Base-by-base conservation (phyloP, 2,113 vertebrate genomes). In the Pedionomus torquatus region DNA sequence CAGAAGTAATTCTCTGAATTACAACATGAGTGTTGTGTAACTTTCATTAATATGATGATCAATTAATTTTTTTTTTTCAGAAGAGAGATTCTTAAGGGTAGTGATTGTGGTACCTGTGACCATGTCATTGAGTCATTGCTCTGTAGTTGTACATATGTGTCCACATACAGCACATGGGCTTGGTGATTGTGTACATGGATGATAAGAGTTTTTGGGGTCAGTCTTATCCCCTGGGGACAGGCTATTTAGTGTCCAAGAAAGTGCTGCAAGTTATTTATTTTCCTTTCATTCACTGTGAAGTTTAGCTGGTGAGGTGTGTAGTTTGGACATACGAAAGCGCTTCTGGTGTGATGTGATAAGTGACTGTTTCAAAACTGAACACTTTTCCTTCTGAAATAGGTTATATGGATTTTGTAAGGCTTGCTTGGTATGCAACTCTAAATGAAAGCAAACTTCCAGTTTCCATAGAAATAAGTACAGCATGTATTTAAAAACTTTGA, bases 401-500 rank as follows among this genome's bases (percentile, higher is more conserved):
- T 64, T 89, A 21, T 44, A 71, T 49, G 28, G 44, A 76, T 93
- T 96, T 91, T 91, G 5, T 80, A 64, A 72, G 31, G 11, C 48
- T 87, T 85, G 69, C 57, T 85, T 78, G 44, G 48, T 68, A 35
- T 78, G 58, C 52, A 83, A 21, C 44, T 93, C 44, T 54, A 81
- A 78, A 90, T 90, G 63, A 76, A 95, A 93, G 75, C 44, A 72
- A 94, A 91, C 54, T 83, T 87, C 46, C 70, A 51, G 82, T 93
- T 94, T 90, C 92, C 85, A 63, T 55, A 85, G 92, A 96, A 92
- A 77, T 94, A 83, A 74, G 41, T 58, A 54, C n/a, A 85, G 60
- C 19, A 61, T 71, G 23, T 79, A 24, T 76, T 91, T 69, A 87
- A 90, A 87, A 91, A 58, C 54, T 93, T 88, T 88, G 77, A 87